These are phyloP conservation scores for Osmerus eperlanus DNA, from an alignment of 2,113 vertebrate genomes.

Conservation along the genomic window DNA sequence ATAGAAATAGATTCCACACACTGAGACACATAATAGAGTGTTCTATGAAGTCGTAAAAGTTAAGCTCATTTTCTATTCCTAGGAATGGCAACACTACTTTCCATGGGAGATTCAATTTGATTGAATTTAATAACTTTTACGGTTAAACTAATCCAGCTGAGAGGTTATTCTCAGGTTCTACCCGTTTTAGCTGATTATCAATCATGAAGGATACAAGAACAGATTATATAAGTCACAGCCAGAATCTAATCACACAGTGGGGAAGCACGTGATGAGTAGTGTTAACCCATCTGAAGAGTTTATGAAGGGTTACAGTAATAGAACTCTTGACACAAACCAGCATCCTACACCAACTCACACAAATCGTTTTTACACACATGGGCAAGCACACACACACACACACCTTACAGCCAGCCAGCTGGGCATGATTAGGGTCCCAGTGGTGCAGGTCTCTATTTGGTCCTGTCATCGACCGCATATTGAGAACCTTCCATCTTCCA, in stretches of 20 bases:
- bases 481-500: conserved; percentile 56
- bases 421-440: conserved; percentile 56
- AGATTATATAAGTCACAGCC: no score
- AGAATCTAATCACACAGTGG: no score
- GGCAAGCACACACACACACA: conserved; percentile 35
- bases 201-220: no score
- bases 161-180: no score
- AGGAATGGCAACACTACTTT: no score
- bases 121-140: no score
- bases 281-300: no score
- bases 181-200: no score
- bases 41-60: not conserved
- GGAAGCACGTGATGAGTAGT: no score
- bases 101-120: no score
- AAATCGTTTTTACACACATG: conserved; percentile 12
- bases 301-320: no score
- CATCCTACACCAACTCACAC: not conserved
- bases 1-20: not conserved
- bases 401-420: conserved; percentile 6
- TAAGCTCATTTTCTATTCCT: not conserved
- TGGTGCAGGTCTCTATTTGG: conserved; percentile 62
- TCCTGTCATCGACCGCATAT: conserved; percentile 62
- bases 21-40: not conserved
- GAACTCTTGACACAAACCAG: not conserved
- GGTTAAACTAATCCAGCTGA: no score